These are phyloP conservation scores for Neosalanx taihuensis DNA, from an alignment of 2,797 vertebrate species.

Conservation along the genomic window DNA sequence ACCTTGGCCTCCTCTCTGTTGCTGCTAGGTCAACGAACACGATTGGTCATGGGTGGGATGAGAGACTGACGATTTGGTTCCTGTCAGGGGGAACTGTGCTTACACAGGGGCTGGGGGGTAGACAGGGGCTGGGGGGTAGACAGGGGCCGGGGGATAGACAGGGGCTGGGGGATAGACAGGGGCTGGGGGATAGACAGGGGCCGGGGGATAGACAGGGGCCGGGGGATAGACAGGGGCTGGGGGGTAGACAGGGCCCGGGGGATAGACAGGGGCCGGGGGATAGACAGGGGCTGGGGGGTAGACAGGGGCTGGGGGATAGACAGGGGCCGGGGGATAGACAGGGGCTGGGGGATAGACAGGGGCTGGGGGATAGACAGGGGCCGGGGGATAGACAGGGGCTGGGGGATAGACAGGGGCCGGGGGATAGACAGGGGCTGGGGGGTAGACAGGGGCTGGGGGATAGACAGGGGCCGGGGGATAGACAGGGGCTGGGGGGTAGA, in stretches of 20 bases:
- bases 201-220: conserved; percentile 17
- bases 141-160: conserved; percentile 12
- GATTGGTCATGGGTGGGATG: conserved; percentile 52
- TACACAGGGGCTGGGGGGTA: conserved; percentile 7
- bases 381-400: conserved; percentile 16
- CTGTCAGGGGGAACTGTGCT: too few species aligned
- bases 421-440: conserved; percentile 17
- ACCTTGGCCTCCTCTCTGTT: conserved; percentile 41
- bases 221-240: conserved; percentile 5
- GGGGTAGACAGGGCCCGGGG: conserved; percentile 16
- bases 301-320: conserved; percentile 8
- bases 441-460: conserved; percentile 7
- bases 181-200: conserved; percentile 12
- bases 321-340: conserved; percentile 10
- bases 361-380: conserved; percentile 8
- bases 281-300: conserved; percentile 8
- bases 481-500: conserved; percentile 6
- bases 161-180: conserved; percentile 8
- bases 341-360: conserved; percentile 6
- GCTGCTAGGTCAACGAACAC: conserved; percentile 16
- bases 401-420: conserved; percentile 1
- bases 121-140: conserved; percentile 6
- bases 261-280: conserved; percentile 9
- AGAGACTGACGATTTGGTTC: conserved; percentile 14
- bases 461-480: conserved; percentile 10